A percentile compares a stretch with the other conserved stretches of the same genome.
Evolutionary conservation across 2,888 invertebrate genomes (phyloP).

Genomic region (Athalia cordata): DNA sequence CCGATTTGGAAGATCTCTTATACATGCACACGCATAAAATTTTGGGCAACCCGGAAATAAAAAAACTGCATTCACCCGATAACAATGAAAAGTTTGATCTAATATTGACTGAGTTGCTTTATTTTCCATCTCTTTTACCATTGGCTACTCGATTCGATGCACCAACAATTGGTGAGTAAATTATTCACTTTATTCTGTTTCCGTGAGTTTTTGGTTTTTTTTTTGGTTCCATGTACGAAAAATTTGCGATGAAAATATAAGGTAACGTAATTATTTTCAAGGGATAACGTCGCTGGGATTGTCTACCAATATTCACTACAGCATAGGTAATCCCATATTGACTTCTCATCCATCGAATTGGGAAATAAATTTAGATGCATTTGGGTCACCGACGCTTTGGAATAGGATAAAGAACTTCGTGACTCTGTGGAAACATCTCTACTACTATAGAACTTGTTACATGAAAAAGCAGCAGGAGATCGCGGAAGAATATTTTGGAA

Average conservation of each 20-base stretch:
- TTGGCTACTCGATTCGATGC: slow-evolving; percentile 48
- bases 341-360: slow-evolving; percentile 62
- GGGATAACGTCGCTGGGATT: slow-evolving; percentile 71
- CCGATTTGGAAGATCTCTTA: too few species aligned
- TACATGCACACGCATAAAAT: background rate
- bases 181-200: background rate
- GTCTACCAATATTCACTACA: slow-evolving; percentile 74
- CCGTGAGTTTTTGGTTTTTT: too few species aligned
- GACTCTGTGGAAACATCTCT: background rate
- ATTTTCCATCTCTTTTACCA: background rate
- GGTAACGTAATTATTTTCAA: background rate
- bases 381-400: slow-evolving; percentile 27
- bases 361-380: background rate
- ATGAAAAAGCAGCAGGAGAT: slow-evolving; percentile 39
- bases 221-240: too few species aligned
- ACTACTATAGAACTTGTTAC: background rate
- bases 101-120: slow-evolving; percentile 41
- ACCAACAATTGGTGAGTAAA: slow-evolving; percentile 47
- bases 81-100: slow-evolving; percentile 50
- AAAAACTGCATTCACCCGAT: slow-evolving; percentile 28
- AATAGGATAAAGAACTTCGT: slow-evolving; percentile 3
- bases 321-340: slow-evolving; percentile 74
- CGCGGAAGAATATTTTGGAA: slow-evolving; percentile 61
- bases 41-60: slow-evolving; percentile 37
- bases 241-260: too few species aligned